A percentile compares a stretch with the other conserved stretches of the same genome.
These are phyloP conservation scores for Chouioia cunea DNA, from an alignment of 2,888 invertebrate genomes.

Conservation along the genomic window DNA sequence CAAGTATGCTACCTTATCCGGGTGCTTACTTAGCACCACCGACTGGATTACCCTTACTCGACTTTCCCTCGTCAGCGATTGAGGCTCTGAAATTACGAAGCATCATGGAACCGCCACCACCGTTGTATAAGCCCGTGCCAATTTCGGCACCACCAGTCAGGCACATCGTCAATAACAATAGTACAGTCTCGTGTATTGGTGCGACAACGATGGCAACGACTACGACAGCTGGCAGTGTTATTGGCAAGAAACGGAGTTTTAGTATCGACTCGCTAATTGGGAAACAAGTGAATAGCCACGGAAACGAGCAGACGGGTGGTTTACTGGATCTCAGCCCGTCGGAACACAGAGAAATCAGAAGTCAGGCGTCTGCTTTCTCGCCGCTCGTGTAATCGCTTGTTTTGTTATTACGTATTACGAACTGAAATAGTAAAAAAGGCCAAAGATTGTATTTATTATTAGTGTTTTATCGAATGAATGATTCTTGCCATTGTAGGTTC, in stretches of 20 bases:
- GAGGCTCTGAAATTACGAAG: slow-evolving; percentile 65
- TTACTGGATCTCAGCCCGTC: slow-evolving; percentile 65
- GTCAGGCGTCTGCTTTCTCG: slow-evolving; percentile 78
- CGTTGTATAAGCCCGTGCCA: slow-evolving; percentile 66
- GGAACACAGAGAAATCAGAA: slow-evolving; percentile 66
- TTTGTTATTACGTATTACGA: not conserved
- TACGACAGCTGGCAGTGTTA: slow-evolving; percentile 59
- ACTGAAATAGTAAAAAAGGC: slow-evolving; percentile 3
- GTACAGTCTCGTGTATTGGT: slow-evolving; percentile 56
- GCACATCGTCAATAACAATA: slow-evolving; percentile 64
- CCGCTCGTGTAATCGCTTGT: slow-evolving; percentile 71
- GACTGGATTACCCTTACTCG: slow-evolving; percentile 70
- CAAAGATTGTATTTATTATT: slow-evolving; percentile 42
- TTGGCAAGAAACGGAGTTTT: slow-evolving; percentile 68
- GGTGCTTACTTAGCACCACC: slow-evolving; percentile 63
- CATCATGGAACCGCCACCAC: slow-evolving; percentile 68
- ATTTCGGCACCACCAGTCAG: slow-evolving; percentile 62
- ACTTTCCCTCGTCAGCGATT: slow-evolving; percentile 63
- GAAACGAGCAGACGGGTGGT: slow-evolving; percentile 58
- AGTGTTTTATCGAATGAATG: slow-evolving; percentile 22
- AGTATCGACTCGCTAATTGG: slow-evolving; percentile 74
- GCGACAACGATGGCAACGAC: slow-evolving; percentile 57
- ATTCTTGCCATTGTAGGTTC: slow-evolving; percentile 31
- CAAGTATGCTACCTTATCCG: slow-evolving; percentile 57
- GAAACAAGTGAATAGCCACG: slow-evolving; percentile 56